Conservation (phyloP, 1,140 invertebrate genomes). For the Adoxophyes honmai region DNA sequence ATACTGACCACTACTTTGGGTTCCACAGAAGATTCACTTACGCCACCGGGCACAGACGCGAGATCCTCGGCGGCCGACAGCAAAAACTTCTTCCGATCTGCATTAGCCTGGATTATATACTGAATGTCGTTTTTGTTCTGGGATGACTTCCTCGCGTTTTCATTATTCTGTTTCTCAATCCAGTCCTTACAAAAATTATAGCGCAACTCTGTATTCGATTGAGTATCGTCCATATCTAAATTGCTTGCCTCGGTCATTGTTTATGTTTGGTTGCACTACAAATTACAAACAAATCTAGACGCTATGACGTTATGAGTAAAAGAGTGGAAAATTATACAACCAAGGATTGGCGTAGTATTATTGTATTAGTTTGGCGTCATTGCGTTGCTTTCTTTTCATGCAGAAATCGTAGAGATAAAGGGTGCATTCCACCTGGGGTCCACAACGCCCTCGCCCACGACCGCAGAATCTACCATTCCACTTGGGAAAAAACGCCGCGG, state of each 20-base stretch:
- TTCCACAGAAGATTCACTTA: constrained; percentile 41
- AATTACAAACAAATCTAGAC: too few species aligned
- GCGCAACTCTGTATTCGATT: background rate
- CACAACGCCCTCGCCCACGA: too few species aligned
- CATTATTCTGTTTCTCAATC: constrained; percentile 52
- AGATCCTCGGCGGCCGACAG: constrained; percentile 48
- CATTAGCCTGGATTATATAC: constrained; percentile 59
- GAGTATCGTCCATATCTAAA: background rate
- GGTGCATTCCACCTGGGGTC: too few species aligned
- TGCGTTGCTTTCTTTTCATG: too few species aligned
- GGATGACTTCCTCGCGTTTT: constrained; percentile 39
- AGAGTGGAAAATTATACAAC: too few species aligned
- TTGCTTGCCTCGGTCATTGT: constrained; percentile 17
- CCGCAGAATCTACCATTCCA: too few species aligned
- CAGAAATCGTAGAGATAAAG: too few species aligned
- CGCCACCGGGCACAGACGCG: constrained; percentile 46
- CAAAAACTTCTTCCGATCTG: constrained; percentile 54
- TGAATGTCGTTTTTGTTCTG: constrained; percentile 58
- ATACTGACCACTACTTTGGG: constrained; percentile 47
- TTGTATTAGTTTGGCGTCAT: too few species aligned
- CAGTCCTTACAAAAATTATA: constrained; percentile 40
- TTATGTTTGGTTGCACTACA: too few species aligned
- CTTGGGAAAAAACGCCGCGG: too few species aligned
- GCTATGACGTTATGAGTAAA: too few species aligned
- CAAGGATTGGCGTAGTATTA: too few species aligned